phyloP scores from a whole-genome alignment of 1,140 invertebrate species.

The Bombyx mandarina region DNA sequence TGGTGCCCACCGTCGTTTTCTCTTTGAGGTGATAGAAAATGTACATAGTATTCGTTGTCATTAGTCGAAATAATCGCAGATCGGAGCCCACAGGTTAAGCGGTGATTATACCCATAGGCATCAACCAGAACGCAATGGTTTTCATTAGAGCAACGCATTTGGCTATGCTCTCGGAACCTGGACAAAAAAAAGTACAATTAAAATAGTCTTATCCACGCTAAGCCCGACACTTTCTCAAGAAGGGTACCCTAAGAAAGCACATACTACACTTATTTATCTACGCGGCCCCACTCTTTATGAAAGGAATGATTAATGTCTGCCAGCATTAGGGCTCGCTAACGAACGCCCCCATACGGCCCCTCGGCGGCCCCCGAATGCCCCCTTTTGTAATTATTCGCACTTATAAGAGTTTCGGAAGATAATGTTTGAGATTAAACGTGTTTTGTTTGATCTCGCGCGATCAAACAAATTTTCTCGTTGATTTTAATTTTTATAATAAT shows the following conservation, averaged over 20 bases:
- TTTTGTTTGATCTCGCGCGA: not conserved
- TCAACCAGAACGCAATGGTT: too few relatives aligned
- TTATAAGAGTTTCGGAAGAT: conserved; percentile 60
- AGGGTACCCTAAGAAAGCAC: conserved; percentile 68
- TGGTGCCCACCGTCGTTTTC: too few relatives aligned
- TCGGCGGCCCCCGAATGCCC: conserved; percentile 9
- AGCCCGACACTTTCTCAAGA: conserved; percentile 41
- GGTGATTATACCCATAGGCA: too few relatives aligned
- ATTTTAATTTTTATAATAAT: too few relatives aligned
- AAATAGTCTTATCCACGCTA: conserved; percentile 31
- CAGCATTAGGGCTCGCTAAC: conserved; percentile 63
- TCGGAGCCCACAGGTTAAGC: too few relatives aligned
- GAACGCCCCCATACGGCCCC: conserved; percentile 29
- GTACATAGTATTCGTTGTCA: too few relatives aligned
- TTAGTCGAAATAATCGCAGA: too few relatives aligned
- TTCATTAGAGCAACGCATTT: too few relatives aligned
- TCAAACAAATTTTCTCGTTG: too few relatives aligned
- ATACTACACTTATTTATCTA: conserved; percentile 71
- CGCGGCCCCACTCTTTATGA: conserved; percentile 66
- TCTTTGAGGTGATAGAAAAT: too few relatives aligned
- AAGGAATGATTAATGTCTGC: conserved; percentile 70
- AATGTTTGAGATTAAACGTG: not conserved
- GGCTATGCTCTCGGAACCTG: too few relatives aligned
- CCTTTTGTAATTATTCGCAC: conserved; percentile 58
- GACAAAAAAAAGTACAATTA: not conserved